Evolutionary conservation across 2,888 invertebrate species (phyloP).

Genomic region (Vesta saturnalis): DNA sequence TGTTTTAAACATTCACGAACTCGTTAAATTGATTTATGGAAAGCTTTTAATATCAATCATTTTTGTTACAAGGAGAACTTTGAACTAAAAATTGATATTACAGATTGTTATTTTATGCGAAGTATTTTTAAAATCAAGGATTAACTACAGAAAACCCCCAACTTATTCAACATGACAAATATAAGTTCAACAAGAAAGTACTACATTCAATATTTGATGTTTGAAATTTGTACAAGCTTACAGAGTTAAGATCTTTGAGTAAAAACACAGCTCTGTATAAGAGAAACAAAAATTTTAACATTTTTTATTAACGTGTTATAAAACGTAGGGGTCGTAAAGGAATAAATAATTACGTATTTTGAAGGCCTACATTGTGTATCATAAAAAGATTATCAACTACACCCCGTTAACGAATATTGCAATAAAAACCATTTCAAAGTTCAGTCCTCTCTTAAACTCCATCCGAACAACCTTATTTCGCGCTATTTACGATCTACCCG

Average conservation of each 20-base stretch:
- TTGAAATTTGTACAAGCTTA: neutral
- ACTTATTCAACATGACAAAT: neutral
- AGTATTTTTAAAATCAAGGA: no score
- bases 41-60: no score
- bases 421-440: constrained; percentile 31
- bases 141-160: no score
- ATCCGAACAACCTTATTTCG: constrained; percentile 46
- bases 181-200: neutral
- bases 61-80: no score
- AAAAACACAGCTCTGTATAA: no score
- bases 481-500: constrained; percentile 49
- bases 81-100: no score
- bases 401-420: constrained; percentile 29
- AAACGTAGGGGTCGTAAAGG: constrained; percentile 8
- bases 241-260: no score
- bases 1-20: no score
- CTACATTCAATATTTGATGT: constrained; percentile 11
- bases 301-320: constrained; percentile 1
- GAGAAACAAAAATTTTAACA: no score
- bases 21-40: no score
- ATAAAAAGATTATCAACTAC: constrained; percentile 22
- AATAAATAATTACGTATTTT: constrained; percentile 8
- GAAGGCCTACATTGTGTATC: neutral
- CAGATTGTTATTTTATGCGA: no score
- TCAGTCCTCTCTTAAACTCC: constrained; percentile 36